These are phyloP conservation scores for Pollenia griseotomentosa DNA, from an alignment of 2,888 invertebrate species.

Conservation along the genomic window DNA sequence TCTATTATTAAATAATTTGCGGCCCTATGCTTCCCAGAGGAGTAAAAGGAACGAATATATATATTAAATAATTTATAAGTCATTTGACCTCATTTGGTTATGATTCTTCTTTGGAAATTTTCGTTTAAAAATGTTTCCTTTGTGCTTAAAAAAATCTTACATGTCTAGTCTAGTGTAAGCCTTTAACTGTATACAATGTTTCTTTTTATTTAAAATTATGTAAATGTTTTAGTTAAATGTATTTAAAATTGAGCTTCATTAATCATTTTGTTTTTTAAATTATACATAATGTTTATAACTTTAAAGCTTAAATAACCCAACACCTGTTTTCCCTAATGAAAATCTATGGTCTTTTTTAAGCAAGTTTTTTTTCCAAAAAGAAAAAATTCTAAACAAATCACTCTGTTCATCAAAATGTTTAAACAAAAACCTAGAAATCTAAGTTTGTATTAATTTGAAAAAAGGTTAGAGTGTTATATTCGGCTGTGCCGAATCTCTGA, in stretches of 20 bases:
- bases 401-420: not conserved
- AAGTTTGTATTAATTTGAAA: slow-evolving; percentile 9
- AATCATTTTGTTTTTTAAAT: slow-evolving; percentile 18
- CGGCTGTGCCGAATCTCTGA: no score
- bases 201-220: not conserved
- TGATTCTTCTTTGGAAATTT: no score
- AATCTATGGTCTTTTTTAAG: not conserved
- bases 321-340: not conserved
- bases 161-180: not conserved
- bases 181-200: not conserved
- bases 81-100: no score
- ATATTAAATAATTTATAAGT: no score
- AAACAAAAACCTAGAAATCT: slow-evolving; percentile 49
- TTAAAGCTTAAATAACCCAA: slow-evolving; percentile 1
- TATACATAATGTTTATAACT: not conserved
- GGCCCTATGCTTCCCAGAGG: no score
- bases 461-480: no score
- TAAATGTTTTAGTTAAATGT: not conserved
- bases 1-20: no score
- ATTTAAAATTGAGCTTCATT: slow-evolving; percentile 5
- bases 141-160: no score
- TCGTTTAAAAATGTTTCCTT: no score
- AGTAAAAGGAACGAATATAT: no score
- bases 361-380: not conserved
- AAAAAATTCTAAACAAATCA: slow-evolving; percentile 17